These are phyloP conservation scores for Brachionus rubens DNA, from an alignment of 1,140 invertebrate species.

Conservation along the genomic window DNA sequence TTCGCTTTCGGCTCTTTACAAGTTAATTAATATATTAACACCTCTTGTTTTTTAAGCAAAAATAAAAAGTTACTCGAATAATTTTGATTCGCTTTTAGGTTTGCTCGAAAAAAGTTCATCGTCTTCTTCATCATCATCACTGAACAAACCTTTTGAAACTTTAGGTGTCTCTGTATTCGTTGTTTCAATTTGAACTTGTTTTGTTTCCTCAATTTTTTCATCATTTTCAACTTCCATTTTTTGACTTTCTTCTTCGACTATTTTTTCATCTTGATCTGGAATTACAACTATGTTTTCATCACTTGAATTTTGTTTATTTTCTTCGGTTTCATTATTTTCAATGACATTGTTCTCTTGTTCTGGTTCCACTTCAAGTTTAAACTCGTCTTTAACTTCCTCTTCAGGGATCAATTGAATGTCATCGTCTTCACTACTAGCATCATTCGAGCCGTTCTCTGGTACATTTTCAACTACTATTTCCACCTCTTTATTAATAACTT, in stretches of 20 bases:
- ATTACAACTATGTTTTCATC: not conserved
- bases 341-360: not conserved
- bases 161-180: too few species aligned
- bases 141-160: not conserved
- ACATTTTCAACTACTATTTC: not conserved
- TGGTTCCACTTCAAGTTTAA: not conserved
- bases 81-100: not conserved
- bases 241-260: not conserved
- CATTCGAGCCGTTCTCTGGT: too few species aligned
- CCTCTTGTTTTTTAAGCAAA: too few species aligned
- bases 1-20: slow-evolving; percentile 15
- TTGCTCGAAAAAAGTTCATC: not conserved
- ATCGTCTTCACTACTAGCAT: not conserved
- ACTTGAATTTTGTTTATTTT: not conserved
- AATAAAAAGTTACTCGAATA: slow-evolving; percentile 4
- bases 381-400: not conserved
- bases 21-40: too few species aligned
- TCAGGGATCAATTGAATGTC: not conserved
- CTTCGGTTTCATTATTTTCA: not conserved
- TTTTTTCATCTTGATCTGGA: not conserved
- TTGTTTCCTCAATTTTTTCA: slow-evolving; percentile 40
- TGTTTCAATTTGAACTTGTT: too few species aligned
- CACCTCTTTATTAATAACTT: not conserved
- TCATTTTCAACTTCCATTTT: not conserved
- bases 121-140: not conserved